Evolutionary conservation across 1,140 invertebrate species (phyloP).

Genomic region (Phthorimaea operculella): DNA sequence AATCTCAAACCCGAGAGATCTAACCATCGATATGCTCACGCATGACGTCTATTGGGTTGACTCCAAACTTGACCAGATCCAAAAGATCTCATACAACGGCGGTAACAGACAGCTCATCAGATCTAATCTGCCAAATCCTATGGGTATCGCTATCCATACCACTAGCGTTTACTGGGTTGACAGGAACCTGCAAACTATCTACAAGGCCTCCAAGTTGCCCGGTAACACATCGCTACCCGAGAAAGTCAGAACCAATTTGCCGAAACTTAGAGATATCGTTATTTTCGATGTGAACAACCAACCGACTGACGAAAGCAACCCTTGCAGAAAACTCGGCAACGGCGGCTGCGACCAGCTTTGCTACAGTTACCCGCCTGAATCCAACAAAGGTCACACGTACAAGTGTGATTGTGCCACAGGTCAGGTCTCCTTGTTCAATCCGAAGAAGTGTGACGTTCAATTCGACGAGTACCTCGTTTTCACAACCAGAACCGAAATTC

Average conservation of each 20-base stretch:
- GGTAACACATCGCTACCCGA: slow-evolving; percentile 76
- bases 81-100: slow-evolving; percentile 85
- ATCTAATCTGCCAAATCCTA: slow-evolving; percentile 92
- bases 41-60: slow-evolving; percentile 99
- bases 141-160: slow-evolving; percentile 90
- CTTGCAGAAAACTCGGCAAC: slow-evolving; percentile 79
- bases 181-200: slow-evolving; percentile 89
- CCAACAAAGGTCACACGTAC: slow-evolving; percentile 66
- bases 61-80: slow-evolving; percentile 91
- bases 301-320: slow-evolving; percentile 82
- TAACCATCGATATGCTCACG: slow-evolving; percentile 94
- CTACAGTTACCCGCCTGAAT: slow-evolving; percentile 86
- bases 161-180: slow-evolving; percentile 96
- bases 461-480: slow-evolving; percentile 91
- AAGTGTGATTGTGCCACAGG: slow-evolving; percentile 94
- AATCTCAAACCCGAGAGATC: slow-evolving; percentile 90
- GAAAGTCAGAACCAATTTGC: slow-evolving; percentile 83
- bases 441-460: slow-evolving; percentile 78
- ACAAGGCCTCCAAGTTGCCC: slow-evolving; percentile 83
- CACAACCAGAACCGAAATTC: slow-evolving; percentile 90
- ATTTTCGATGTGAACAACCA: slow-evolving; percentile 92
- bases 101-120: slow-evolving; percentile 85
- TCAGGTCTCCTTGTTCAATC: slow-evolving; percentile 69
- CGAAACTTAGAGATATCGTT: slow-evolving; percentile 86
- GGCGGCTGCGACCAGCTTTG: slow-evolving; percentile 94